Percentiles rank a stretch among this genome's conserved stretches.
Evolutionary conservation across 2,797 vertebrate species (phyloP).

Genomic region (Poeciliopsis gracilis): DNA sequence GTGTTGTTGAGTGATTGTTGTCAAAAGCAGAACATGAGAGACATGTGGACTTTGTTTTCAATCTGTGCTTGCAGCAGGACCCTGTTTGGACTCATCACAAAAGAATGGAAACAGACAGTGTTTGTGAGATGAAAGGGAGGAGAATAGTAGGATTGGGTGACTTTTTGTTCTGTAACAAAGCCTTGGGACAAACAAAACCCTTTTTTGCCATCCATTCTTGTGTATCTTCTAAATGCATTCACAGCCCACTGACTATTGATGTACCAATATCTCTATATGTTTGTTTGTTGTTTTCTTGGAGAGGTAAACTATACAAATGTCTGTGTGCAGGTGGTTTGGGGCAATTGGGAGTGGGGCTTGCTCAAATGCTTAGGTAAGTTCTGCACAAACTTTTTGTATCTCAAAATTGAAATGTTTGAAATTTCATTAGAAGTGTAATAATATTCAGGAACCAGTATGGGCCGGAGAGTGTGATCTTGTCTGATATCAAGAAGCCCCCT

Average conservation of each 20-base stretch:
- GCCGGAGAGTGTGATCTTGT: constrained; percentile 81
- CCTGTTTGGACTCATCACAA: constrained; percentile 72
- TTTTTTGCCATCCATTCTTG: constrained; percentile 3
- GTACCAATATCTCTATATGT: neutral
- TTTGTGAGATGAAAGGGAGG: constrained; percentile 61
- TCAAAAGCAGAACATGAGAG: constrained; percentile 20
- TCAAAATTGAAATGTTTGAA: constrained; percentile 14
- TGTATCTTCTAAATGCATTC: neutral
- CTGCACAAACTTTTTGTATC: neutral
- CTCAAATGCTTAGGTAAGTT: constrained; percentile 80
- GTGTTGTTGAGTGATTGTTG: neutral
- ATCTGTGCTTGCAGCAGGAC: constrained; percentile 37
- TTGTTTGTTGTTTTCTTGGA: too few relatives aligned
- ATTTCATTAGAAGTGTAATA: constrained; percentile 6
- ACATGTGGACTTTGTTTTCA: constrained; percentile 60
- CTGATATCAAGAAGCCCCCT: constrained; percentile 83
- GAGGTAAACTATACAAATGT: neutral
- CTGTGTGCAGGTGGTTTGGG: constrained; percentile 79
- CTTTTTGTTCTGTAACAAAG: constrained; percentile 71
- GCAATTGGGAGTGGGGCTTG: constrained; percentile 83
- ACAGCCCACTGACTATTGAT: too few relatives aligned
- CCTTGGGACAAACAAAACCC: constrained; percentile 58
- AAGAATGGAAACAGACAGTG: constrained; percentile 63
- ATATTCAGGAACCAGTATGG: constrained; percentile 77
- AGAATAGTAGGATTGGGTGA: constrained; percentile 64